A percentile compares a stretch with the other conserved stretches of the same genome.
Conservation (phyloP, 2,797 vertebrate genomes). For the Amphiprion clarkii region DNA sequence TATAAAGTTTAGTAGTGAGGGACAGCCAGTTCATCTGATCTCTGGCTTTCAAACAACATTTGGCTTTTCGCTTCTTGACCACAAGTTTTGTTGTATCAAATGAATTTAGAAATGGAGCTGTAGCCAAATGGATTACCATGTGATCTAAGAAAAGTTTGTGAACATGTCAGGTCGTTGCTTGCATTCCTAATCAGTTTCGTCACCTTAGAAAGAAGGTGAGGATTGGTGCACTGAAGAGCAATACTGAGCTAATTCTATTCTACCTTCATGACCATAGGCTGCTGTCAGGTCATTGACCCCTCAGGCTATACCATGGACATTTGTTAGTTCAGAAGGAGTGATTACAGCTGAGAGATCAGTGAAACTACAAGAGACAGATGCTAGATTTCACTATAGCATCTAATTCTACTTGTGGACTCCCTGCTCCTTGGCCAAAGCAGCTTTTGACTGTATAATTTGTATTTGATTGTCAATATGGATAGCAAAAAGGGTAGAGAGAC, state of each 20-base stretch:
- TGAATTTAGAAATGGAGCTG: neutral
- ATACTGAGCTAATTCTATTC: conserved; percentile 38
- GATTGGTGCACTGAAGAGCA: conserved; percentile 50
- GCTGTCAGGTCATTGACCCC: conserved; percentile 30
- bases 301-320: conserved; percentile 17
- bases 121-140: neutral
- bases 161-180: conserved; percentile 6
- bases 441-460: no score
- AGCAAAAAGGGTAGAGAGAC: no score
- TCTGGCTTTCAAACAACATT: no score
- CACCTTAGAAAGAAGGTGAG: conserved; percentile 75
- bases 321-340: neutral
- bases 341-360: neutral
- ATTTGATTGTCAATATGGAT: no score
- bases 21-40: no score
- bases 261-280: conserved; percentile 12
- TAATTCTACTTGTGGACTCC: no score
- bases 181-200: conserved; percentile 55
- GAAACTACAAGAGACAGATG: neutral
- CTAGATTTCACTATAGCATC: neutral
- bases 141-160: neutral
- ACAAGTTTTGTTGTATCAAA: neutral
- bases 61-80: neutral
- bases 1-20: neutral
- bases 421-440: no score